Conservation (phyloP, 2,888 invertebrate genomes). For the Caenorhabditis sp. region DNA sequence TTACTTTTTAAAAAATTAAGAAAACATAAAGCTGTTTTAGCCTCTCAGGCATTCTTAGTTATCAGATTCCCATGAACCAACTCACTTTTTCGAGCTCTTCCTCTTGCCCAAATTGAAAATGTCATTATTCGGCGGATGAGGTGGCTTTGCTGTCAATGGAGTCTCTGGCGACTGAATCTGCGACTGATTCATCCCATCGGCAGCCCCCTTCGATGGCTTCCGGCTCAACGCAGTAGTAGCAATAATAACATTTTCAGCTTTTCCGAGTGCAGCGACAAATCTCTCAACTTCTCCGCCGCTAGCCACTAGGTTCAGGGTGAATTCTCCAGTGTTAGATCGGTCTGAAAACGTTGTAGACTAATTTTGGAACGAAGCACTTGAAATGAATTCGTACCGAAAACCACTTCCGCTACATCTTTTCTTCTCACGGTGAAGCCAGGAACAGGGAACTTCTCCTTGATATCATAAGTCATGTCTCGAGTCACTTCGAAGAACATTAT, state of each 20-base stretch:
- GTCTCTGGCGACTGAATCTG: slow-evolving; percentile 28
- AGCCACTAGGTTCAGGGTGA: slow-evolving; percentile 35
- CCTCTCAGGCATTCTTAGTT: too few species aligned
- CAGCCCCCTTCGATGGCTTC: slow-evolving; percentile 39
- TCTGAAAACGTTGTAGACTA: slow-evolving; percentile 12
- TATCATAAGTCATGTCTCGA: slow-evolving; percentile 91
- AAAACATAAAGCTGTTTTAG: too few species aligned
- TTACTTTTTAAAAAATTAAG: too few species aligned
- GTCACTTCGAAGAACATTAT: slow-evolving; percentile 93
- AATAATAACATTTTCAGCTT: slow-evolving; percentile 59
- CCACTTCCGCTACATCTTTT: slow-evolving; percentile 36
- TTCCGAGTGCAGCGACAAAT: slow-evolving; percentile 64
- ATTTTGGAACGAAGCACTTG: too few species aligned
- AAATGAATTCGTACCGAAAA: slow-evolving; percentile 29
- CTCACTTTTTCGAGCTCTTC: slow-evolving; percentile 56
- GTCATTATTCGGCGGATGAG: slow-evolving; percentile 39
- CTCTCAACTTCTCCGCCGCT: slow-evolving; percentile 64
- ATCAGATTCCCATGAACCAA: background rate
- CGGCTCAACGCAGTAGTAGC: slow-evolving; percentile 16
- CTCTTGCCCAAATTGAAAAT: slow-evolving; percentile 25
- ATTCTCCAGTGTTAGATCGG: slow-evolving; percentile 33
- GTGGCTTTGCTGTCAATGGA: slow-evolving; percentile 49
- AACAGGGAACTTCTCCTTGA: slow-evolving; percentile 53
- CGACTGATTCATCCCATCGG: slow-evolving; percentile 35
- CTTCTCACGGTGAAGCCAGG: slow-evolving; percentile 46